Evolutionary conservation across 2,888 invertebrate species (phyloP).

Genomic region (Microctonus hyperodae): DNA sequence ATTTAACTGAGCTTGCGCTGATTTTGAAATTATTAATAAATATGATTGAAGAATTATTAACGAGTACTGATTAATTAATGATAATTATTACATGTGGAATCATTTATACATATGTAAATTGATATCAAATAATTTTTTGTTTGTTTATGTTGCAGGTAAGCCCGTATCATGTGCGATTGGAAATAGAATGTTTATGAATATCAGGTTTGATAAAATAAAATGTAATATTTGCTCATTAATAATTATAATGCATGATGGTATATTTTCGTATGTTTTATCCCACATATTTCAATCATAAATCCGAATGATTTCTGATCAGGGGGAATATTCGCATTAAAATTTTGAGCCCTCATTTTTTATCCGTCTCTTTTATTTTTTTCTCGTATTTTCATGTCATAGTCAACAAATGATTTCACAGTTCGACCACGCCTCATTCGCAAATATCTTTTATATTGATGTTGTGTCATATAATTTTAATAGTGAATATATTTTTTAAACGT

Average conservation of each 20-base stretch:
- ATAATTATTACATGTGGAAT: no score
- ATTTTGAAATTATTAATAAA: no score
- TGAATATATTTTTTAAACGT: background rate
- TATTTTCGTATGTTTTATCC: constrained; percentile 10
- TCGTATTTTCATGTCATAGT: background rate
- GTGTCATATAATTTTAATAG: background rate
- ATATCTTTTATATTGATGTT: background rate
- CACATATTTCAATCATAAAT: constrained; percentile 21
- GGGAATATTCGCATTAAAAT: constrained; percentile 12
- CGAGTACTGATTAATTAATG: no score
- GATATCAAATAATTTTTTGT: background rate
- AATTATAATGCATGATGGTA: background rate
- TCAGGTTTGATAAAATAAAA: background rate
- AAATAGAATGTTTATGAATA: background rate
- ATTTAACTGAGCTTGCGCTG: no score
- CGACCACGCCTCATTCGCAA: background rate
- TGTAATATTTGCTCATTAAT: background rate
- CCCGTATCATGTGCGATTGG: background rate
- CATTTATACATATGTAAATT: no score
- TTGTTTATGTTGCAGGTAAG: constrained; percentile 14
- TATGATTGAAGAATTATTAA: no score
- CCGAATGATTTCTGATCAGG: background rate
- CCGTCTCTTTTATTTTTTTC: background rate
- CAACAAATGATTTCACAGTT: background rate
- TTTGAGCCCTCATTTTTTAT: constrained; percentile 7